phyloP scores from a whole-genome alignment of 2,797 vertebrate genomes.

The Catharus ustulatus region DNA sequence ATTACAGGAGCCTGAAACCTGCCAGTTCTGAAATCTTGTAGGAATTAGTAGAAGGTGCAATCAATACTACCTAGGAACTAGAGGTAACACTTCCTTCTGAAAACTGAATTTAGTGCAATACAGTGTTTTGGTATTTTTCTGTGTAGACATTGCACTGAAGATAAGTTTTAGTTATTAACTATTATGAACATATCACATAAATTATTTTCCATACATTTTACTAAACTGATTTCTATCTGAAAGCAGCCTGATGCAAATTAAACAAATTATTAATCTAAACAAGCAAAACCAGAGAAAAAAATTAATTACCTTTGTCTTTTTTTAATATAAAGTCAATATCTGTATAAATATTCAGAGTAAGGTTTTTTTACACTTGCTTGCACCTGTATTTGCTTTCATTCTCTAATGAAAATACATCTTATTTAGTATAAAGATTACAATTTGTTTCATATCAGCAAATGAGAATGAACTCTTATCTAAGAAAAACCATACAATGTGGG shows the following conservation, averaged over 20 bases:
- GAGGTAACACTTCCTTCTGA: neutral
- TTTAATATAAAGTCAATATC: neutral
- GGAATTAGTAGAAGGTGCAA: neutral
- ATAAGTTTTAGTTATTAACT: neutral
- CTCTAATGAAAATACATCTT: neutral
- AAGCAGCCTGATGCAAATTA: neutral
- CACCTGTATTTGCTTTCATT: neutral
- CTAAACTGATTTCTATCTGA: neutral
- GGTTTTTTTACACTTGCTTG: neutral
- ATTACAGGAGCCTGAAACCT: neutral
- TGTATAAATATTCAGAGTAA: neutral
- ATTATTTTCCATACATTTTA: neutral
- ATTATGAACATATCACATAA: neutral
- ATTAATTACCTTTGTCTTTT: neutral
- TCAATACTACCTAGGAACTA: neutral
- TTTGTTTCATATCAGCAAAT: neutral
- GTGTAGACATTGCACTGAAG: neutral
- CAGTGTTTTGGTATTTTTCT: neutral
- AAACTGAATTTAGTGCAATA: neutral
- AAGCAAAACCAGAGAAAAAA: neutral
- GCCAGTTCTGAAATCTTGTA: neutral
- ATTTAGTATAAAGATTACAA: neutral
- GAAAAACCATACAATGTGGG: neutral
- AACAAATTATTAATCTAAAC: neutral
- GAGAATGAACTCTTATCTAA: neutral